A percentile compares a stretch with the other conserved stretches of the same genome.
Evolutionary conservation across 2,113 vertebrate genomes (phyloP).

Genomic region (human): GRCh38 chr17:33371501-33372000

Average conservation of each 20-base stretch:
- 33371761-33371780: conserved; percentile 31
- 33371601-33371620: neutral
- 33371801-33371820: conserved; percentile 19
- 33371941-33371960: neutral
- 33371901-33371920: neutral
- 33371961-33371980: neutral
- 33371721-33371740: conserved; percentile 31
- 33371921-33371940: neutral
- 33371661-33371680: neutral
- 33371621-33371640: neutral
- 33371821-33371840: conserved; percentile 61
- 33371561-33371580: fast-evolving
- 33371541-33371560: neutral
- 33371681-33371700: neutral
- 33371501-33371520: neutral
- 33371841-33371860: conserved; percentile 61
- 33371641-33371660: neutral
- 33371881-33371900: conserved; percentile 2
- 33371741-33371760: neutral
- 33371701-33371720: neutral
- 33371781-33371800: conserved; percentile 40
- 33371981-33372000: neutral
- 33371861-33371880: conserved; percentile 63
- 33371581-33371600: neutral
- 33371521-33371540: neutral